Conservation (phyloP, 2,113 vertebrate species). For the Empidonax traillii region DNA sequence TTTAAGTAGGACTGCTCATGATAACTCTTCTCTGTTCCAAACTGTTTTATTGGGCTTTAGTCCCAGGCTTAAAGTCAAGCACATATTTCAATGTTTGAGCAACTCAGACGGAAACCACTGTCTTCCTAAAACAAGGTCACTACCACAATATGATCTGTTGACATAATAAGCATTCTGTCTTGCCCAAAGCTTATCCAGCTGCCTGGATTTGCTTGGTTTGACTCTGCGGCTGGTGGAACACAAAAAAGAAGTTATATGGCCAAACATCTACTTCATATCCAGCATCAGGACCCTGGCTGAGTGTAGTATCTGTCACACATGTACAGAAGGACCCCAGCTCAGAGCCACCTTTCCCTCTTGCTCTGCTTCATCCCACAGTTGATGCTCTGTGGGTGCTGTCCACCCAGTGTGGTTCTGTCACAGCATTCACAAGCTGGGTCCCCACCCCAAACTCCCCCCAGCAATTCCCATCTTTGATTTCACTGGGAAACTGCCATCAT, state of each 20-base stretch:
- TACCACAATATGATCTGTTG: background rate
- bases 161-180: background rate
- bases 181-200: background rate
- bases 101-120: background rate
- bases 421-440: background rate
- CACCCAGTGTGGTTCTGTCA: background rate
- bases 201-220: background rate
- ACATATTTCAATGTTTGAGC: background rate
- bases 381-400: background rate
- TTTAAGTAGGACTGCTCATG: background rate
- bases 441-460: background rate
- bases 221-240: background rate
- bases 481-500: background rate
- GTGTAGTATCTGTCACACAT: accelerated
- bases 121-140: background rate
- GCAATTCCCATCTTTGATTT: background rate
- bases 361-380: background rate
- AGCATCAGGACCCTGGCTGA: background rate
- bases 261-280: background rate
- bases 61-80: background rate
- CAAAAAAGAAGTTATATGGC: background rate
- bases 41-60: background rate
- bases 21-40: background rate
- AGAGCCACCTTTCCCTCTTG: background rate
- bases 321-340: background rate